Evolutionary conservation across 2,888 invertebrate genomes (phyloP), one percentile per base, ranked within the genome.

Genomic region (Volucella inflata): DNA sequence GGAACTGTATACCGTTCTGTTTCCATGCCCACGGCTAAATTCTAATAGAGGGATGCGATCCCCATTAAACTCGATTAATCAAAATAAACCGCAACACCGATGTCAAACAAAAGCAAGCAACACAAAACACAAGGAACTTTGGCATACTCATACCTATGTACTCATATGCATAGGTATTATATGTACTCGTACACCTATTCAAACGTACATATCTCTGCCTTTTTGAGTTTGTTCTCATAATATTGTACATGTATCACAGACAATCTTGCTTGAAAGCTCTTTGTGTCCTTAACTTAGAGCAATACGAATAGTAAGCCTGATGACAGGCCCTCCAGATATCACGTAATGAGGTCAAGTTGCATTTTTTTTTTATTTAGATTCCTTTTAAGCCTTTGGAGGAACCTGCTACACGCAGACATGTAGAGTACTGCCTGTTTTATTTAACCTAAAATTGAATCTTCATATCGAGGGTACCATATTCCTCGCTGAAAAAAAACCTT

Each of bases 311-410:
- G 30, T 53, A 51, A 44, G 65, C 38, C 65, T 53, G 62, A 51
- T 51, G 67, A 44, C 62, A 83, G 50, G 36, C 71, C 65, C 67
- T 21, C 50, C 75, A 51, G 55, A 76, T 76, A 80, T 80, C 84
- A 84, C 84, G 80, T 84, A 84, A 80, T 84, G 80, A 75, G 84
- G 84, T 84, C 84, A 84, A 84, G 79, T 79, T 79, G 64, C 65
- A 59, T 57, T 59, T 70, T 64, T 70, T 51, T 55, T 67, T 60
- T 16, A 42, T 12, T 50, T 60, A 36, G 51, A 46, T 17, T 44
- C 46, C 59, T 62, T 40, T 14, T 44, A 64, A 57, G 70, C 57
- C 57, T 42, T 40, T 11, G 16, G 16, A 44, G 1, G 38, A 14
- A 40, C 10, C 40, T 48, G 50, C 17, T 21, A 10, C 36, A 62